Conservation (phyloP, 2,797 vertebrate genomes). For the Odontamblyopus rebecca region DNA sequence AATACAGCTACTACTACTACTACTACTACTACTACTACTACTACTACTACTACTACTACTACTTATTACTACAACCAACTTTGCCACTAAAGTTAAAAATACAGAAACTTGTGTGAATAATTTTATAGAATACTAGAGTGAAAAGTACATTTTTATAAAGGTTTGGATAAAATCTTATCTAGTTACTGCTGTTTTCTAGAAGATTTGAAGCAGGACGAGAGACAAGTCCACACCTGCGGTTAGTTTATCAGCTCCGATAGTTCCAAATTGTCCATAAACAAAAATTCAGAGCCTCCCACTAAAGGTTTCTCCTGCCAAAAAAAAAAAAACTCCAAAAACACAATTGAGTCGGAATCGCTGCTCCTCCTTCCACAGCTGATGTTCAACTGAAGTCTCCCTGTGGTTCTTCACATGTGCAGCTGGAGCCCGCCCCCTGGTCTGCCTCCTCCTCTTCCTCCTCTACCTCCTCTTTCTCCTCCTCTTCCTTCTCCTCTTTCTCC, state of each 20-base stretch:
- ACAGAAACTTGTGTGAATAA: no score
- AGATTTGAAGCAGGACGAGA: constrained; percentile 3
- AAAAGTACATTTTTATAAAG: background rate
- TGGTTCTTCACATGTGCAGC: background rate
- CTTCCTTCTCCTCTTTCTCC: no score
- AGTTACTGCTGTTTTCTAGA: constrained; percentile 5
- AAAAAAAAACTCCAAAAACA: background rate
- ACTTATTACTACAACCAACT: no score
- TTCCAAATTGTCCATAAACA: constrained; percentile 19
- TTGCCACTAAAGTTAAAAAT: no score
- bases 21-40: no score
- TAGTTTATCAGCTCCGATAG: constrained; percentile 4
- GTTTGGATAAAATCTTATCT: background rate
- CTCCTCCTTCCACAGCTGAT: background rate
- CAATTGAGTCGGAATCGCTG: background rate
- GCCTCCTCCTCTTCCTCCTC: constrained; percentile 37
- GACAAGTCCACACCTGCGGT: constrained; percentile 45
- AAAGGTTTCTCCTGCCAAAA: no score
- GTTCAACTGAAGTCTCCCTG: background rate
- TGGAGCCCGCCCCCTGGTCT: constrained; percentile 58
- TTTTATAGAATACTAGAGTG: no score
- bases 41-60: no score
- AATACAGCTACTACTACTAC: no score
- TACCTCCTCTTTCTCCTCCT: no score
- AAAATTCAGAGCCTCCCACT: constrained; percentile 8